Evolutionary conservation across 2,797 vertebrate genomes (phyloP), one percentile per base, ranked within the genome.

Genomic region (Rhinella marina): DNA sequence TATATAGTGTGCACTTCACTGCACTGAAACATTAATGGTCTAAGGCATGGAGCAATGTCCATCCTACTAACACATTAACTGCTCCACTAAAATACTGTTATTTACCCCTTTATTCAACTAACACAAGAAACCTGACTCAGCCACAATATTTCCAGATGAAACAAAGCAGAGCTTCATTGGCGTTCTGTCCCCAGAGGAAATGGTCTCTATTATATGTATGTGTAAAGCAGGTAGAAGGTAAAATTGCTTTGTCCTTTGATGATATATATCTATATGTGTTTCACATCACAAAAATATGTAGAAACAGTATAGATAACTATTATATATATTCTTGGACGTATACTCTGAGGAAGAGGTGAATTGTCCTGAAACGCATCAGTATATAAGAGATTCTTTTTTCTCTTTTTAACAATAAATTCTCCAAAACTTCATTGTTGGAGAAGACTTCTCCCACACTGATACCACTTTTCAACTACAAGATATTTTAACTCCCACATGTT

Each of bases 31-130:
- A 82, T 81, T 89, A 82, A 86, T 85, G 68, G 77, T 76, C 21
- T 85, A 62, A 85, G 83, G 84, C 83, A 88, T 32, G 59, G 54
- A 54, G 57, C 56, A 64, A 76, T 75, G 61, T 57, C 84, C 84
- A 82, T 82, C 59, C 68, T 83, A 77, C 52, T 77, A 79, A 54
- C 75, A 86, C 70, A 82, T 86, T 86, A 89, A 61, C 41, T 85
- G 84, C 88, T 82, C 70, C 77, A 84, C 87, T 88, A 88, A 88
- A 85, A 84, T 88, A 76, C 57, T 16, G 62, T 82, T 75, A 81
- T 79, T 73, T 82, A 86, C 56, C 78, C 70, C 48, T 82, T 82
- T 48, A 32, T 75, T 76, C 21, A 82, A 56, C 80, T 57, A 57
- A 16, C 27, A 81, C 23, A 50, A 11, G 73, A 52, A 66, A 25